Evolutionary conservation across 2,797 vertebrate genomes (phyloP).

Genomic region (Picus viridis): DNA sequence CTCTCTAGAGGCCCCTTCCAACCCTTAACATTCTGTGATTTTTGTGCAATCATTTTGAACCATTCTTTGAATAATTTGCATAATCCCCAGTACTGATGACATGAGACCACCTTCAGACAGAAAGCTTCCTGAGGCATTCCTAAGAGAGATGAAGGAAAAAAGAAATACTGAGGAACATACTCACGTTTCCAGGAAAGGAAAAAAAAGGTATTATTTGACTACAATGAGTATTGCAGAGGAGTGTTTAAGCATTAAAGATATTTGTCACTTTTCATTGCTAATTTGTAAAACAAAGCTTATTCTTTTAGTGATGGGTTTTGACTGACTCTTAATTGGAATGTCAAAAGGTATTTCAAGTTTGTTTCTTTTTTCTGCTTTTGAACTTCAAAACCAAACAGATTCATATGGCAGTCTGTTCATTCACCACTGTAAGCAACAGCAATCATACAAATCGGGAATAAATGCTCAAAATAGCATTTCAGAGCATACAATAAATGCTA

Average conservation of each 20-base stretch:
- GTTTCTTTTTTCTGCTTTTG: neutral
- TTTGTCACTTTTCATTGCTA: slow-evolving; percentile 57
- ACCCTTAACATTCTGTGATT: too few relatives aligned
- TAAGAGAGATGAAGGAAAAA: neutral
- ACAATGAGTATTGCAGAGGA: slow-evolving; percentile 5
- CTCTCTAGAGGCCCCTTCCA: too few relatives aligned
- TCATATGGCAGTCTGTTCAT: neutral
- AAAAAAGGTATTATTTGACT: neutral
- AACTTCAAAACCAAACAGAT: slow-evolving; percentile 36
- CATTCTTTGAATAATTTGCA: slow-evolving; percentile 20
- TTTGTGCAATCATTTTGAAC: slow-evolving; percentile 11
- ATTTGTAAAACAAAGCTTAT: slow-evolving; percentile 63
- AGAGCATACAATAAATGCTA: too few relatives aligned
- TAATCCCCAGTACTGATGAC: neutral
- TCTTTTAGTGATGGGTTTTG: slow-evolving; percentile 51
- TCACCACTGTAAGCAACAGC: slow-evolving; percentile 16
- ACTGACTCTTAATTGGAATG: slow-evolving; percentile 59
- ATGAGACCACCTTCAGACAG: neutral
- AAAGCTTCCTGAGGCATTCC: neutral
- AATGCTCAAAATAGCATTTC: neutral
- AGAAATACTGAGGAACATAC: neutral
- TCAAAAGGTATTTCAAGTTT: slow-evolving; percentile 37
- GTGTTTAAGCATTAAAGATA: slow-evolving; percentile 13
- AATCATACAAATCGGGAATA: neutral
- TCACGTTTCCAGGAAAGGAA: neutral